Conservation (phyloP, 1,140 invertebrate species). For the Bombus impatiens region DNA sequence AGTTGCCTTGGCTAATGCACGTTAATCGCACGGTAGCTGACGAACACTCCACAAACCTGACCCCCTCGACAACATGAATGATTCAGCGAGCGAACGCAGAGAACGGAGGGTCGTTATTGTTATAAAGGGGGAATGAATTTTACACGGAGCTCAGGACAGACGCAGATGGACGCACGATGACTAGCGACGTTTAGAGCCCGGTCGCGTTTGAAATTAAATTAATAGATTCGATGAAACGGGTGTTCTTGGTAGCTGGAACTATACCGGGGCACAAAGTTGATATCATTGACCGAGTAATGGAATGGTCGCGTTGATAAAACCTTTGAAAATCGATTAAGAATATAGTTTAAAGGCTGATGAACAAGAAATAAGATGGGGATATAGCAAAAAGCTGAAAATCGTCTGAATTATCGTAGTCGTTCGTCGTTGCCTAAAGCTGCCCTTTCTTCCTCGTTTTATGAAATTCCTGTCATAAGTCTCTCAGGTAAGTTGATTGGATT, state of each 20-base stretch:
- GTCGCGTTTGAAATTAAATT: not conserved
- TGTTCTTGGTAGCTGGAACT: not conserved
- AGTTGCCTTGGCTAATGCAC: conserved; percentile 63
- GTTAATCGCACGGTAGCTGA: conserved; percentile 64
- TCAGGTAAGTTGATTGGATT: conserved; percentile 62
- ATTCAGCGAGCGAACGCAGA: conserved; percentile 57
- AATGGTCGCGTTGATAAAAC: conserved; percentile 23
- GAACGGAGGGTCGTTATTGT: conserved; percentile 66
- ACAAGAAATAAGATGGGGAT: not conserved
- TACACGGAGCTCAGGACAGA: conserved; percentile 39
- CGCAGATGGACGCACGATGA: no score
- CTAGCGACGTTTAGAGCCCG: not conserved
- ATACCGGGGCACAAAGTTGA: not conserved
- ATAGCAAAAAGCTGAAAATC: not conserved
- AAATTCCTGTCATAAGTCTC: conserved; percentile 62
- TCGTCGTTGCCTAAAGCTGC: conserved; percentile 18
- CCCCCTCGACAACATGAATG: conserved; percentile 62
- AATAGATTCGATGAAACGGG: not conserved
- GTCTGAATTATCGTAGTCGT: conserved; percentile 26
- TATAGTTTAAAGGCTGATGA: conserved; percentile 31
- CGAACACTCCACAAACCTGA: conserved; percentile 61
- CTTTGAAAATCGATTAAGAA: conserved; percentile 34
- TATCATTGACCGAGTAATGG: conserved; percentile 18
- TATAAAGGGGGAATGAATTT: conserved; percentile 67
- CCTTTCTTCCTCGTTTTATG: conserved; percentile 49